Evolutionary conservation across 1,140 invertebrate genomes (phyloP).

Genomic region (Agraylea sexmaculata): DNA sequence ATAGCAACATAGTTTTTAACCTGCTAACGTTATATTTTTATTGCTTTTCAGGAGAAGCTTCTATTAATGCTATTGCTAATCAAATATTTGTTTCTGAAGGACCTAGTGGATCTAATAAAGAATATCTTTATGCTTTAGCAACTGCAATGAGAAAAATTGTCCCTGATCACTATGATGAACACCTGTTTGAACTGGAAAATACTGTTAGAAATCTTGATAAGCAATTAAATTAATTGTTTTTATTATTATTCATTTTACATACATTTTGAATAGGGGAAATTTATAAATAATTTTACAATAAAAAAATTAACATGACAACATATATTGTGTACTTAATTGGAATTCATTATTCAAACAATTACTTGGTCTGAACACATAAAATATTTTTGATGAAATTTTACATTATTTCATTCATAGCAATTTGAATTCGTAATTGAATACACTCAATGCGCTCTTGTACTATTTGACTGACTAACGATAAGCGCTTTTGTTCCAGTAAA

Average conservation of each 20-base stretch:
- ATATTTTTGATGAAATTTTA: conserved; percentile 23
- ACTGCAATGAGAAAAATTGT: conserved; percentile 62
- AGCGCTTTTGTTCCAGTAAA: conserved; percentile 53
- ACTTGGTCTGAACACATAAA: too few species aligned
- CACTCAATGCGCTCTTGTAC: conserved; percentile 55
- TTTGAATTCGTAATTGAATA: conserved; percentile 51
- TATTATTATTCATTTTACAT: too few species aligned
- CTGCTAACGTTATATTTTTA: conserved; percentile 3
- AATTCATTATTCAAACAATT: too few species aligned
- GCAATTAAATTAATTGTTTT: too few species aligned
- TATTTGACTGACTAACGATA: conserved; percentile 47
- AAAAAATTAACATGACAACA: too few species aligned
- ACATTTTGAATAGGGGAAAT: too few species aligned
- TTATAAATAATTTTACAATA: too few species aligned
- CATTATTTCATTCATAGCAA: conserved; percentile 46
- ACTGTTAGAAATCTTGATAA: conserved; percentile 37
- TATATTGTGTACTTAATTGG: too few species aligned
- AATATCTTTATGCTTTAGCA: conserved; percentile 80
- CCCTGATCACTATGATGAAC: conserved; percentile 56
- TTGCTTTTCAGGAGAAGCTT: conserved; percentile 45
- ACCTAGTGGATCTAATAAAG: conserved; percentile 75
- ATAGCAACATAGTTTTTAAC: not conserved
- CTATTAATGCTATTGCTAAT: conserved; percentile 62
- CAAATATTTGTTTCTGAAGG: conserved; percentile 64
- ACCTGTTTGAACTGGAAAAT: conserved; percentile 65